A percentile compares a stretch with the other conserved stretches of the same genome.
These are phyloP conservation scores for Ladona fulva DNA, from an alignment of 1,140 invertebrate species.

Conservation along the genomic window DNA sequence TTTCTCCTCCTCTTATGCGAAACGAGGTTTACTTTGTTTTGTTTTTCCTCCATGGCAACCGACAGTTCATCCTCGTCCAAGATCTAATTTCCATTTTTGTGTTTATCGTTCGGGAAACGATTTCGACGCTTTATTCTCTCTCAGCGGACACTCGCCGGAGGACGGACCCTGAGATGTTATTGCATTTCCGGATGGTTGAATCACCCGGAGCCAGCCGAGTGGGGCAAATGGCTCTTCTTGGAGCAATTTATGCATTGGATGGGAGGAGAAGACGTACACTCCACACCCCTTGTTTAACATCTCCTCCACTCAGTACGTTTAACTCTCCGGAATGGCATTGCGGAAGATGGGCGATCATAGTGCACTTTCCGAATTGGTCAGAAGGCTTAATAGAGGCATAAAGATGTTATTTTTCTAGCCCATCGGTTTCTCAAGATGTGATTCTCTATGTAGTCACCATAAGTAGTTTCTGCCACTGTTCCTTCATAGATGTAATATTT, in stretches of 20 bases:
- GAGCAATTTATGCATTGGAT: background rate
- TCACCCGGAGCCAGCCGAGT: background rate
- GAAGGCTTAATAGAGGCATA: no score
- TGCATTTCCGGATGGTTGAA: background rate
- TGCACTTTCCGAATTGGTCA: no score
- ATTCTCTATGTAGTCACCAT: no score
- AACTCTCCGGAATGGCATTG: background rate
- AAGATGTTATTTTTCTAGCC: no score
- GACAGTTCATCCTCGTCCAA: background rate
- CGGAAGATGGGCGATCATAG: background rate
- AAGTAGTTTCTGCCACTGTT: no score
- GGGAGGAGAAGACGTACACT: background rate
- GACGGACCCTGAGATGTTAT: background rate
- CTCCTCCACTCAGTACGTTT: background rate
- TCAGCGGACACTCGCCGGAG: background rate
- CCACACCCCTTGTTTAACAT: background rate
- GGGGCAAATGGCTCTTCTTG: background rate
- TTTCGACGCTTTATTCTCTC: background rate
- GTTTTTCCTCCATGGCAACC: background rate
- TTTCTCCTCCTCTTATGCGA: background rate
- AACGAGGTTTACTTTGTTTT: background rate
- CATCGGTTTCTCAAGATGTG: no score
- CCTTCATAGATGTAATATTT: no score
- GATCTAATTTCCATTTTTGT: constrained; percentile 10
- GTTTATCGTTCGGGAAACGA: background rate